Base-by-base conservation (phyloP, 2,113 vertebrate species). In the Leptosomus discolor region DNA sequence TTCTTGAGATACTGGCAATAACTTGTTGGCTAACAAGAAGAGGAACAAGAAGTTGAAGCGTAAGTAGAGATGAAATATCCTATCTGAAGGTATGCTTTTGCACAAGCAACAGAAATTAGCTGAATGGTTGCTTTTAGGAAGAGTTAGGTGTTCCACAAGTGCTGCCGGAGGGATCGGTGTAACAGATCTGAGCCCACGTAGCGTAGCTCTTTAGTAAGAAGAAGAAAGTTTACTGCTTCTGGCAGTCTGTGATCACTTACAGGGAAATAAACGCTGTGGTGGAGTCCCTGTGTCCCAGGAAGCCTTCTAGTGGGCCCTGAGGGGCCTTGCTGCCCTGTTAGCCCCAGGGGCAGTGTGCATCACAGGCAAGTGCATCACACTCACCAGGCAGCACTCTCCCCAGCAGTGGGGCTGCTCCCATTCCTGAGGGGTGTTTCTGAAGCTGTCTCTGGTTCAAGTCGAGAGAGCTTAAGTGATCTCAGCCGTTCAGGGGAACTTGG, bases 331-430 rank as follows among this genome's bases (percentile, higher is more conserved):
- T 88, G 71, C 45, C 78, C 70, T 36, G 24, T 4, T 21, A 64
- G 81, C 45, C 30, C 27, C 0, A 0, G 34, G 27, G 39, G 5
- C 34, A 43, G 77, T n/a, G n/a, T n/a, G n/a, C n/a, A n/a, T n/a
- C n/a, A n/a, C n/a, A 3, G 6, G 30, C 4, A 9, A 34, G 21
- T 8, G 5, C 17, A 4, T 58, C 4, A 1, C 18, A 3, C 2
- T n/a, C 5, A 6, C 37, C 2, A 7, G 34, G 34, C 8, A 12
- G 51, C 48, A 36, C 29, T 68, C 15, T 20, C 39, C 54, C 34
- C n/a, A 17, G 20, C 43, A 37, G 51, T 1, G 0, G 9, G 41
- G 64, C 69, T 88, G 27, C 1, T 53, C 30, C 57, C 5, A 1
- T 6, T 36, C 39, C 26, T 4, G 9, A 43, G 54, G 11, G 41